Conservation (phyloP, 1,140 invertebrate species). For the Camponotus pennsylvanicus region DNA sequence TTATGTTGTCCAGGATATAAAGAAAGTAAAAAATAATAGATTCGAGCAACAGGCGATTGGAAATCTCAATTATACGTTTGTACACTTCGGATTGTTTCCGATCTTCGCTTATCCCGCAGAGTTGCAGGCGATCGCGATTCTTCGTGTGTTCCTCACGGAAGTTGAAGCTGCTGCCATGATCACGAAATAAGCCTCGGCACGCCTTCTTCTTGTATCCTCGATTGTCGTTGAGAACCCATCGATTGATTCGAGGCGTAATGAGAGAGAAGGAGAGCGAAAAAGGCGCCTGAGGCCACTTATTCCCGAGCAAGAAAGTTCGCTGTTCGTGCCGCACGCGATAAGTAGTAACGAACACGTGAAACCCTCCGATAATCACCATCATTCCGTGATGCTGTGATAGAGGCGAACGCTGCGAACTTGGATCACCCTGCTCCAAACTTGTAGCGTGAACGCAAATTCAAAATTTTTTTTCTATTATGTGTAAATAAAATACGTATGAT, state of each 20-base stretch:
- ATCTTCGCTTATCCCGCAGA: not conserved
- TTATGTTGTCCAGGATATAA: not conserved
- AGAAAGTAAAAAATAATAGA: not conserved
- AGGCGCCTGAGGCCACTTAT: constrained; percentile 30
- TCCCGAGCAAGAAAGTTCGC: constrained; percentile 32
- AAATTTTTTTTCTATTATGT: not conserved
- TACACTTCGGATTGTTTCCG: not conserved
- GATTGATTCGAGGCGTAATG: constrained; percentile 21
- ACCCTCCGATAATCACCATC: constrained; percentile 37
- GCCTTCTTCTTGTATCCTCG: constrained; percentile 60
- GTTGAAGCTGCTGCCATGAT: constrained; percentile 20
- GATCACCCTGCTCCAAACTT: not conserved
- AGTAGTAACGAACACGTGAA: constrained; percentile 71
- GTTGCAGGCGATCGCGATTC: constrained; percentile 14
- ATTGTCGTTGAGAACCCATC: constrained; percentile 27
- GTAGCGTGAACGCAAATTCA: no score
- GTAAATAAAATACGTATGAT: not conserved
- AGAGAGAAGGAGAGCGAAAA: not conserved
- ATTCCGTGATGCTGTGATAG: constrained; percentile 53
- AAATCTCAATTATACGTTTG: not conserved
- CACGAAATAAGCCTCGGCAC: constrained; percentile 46
- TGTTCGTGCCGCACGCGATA: constrained; percentile 77
- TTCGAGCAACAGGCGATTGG: constrained; percentile 35
- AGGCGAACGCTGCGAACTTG: constrained; percentile 1
- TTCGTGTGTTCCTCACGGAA: constrained; percentile 30